Conservation (phyloP, 2,797 vertebrate genomes). For the Dipus sagitta region DNA sequence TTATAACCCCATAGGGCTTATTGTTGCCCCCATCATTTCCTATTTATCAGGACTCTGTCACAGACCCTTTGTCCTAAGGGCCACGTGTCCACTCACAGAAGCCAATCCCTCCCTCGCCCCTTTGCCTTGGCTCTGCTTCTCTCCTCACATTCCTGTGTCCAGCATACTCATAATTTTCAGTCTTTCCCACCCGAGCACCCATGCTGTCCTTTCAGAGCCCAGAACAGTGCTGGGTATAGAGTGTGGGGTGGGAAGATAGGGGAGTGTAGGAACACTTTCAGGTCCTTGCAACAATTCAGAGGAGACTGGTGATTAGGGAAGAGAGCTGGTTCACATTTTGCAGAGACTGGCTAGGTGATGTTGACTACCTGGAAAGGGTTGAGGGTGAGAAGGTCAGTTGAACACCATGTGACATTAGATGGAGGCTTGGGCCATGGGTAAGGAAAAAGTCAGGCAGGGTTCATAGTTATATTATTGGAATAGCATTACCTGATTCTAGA, state of each 20-base stretch:
- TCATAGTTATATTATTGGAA: neutral
- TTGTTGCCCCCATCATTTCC: neutral
- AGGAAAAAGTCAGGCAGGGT: neutral
- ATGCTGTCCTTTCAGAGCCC: neutral
- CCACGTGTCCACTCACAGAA: neutral
- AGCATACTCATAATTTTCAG: neutral
- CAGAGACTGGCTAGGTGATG: neutral
- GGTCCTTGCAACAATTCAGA: neutral
- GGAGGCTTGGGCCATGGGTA: neutral
- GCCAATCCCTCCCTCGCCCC: neutral
- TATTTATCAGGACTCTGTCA: neutral
- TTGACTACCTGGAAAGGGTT: neutral
- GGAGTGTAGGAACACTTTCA: neutral
- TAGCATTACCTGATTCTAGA: neutral
- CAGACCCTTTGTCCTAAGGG: neutral
- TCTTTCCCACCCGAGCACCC: neutral
- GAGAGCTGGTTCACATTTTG: neutral
- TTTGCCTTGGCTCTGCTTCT: neutral
- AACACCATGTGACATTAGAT: neutral
- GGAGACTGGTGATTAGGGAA: neutral
- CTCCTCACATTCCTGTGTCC: neutral
- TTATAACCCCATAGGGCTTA: neutral
- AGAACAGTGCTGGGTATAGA: too few species aligned
- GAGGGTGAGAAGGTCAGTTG: neutral
- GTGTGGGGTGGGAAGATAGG: neutral